A percentile compares a stretch with the other conserved stretches of the same genome.
Evolutionary conservation across 2,797 vertebrate species (phyloP).

Genomic region (Phoxinus dragarum): DNA sequence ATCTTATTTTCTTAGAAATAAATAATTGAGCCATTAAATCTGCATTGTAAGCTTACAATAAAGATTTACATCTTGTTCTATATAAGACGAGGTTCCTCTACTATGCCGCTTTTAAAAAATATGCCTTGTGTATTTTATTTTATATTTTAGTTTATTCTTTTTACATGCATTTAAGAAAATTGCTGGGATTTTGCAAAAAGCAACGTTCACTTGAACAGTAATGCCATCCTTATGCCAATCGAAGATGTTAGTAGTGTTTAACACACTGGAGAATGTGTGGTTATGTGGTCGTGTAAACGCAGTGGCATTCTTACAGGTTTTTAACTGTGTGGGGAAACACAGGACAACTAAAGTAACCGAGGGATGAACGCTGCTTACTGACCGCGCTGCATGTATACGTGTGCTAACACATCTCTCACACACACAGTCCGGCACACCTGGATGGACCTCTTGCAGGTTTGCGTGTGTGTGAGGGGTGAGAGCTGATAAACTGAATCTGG

Average conservation of each 20-base stretch:
- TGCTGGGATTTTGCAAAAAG: background rate
- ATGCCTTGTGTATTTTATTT: background rate
- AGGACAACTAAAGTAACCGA: background rate
- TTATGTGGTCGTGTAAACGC: background rate
- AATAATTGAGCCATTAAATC: background rate
- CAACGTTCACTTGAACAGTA: background rate
- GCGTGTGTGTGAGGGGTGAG: background rate
- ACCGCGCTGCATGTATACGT: background rate
- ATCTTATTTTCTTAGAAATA: background rate
- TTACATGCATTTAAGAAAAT: background rate
- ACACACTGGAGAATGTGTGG: background rate
- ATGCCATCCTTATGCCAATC: background rate
- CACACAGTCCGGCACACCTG: background rate
- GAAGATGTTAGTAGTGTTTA: too few species aligned
- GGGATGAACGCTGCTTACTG: background rate
- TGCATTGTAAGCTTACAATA: background rate
- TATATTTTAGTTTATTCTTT: background rate
- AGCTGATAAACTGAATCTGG: background rate
- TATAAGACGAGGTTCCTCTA: background rate
- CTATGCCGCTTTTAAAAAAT: background rate
- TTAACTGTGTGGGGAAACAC: too few species aligned
- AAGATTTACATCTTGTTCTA: background rate
- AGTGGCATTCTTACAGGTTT: background rate
- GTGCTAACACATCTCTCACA: background rate
- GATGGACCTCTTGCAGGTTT: background rate